phyloP scores from a whole-genome alignment of 2,113 vertebrate genomes.

The Cavia aperea region DNA sequence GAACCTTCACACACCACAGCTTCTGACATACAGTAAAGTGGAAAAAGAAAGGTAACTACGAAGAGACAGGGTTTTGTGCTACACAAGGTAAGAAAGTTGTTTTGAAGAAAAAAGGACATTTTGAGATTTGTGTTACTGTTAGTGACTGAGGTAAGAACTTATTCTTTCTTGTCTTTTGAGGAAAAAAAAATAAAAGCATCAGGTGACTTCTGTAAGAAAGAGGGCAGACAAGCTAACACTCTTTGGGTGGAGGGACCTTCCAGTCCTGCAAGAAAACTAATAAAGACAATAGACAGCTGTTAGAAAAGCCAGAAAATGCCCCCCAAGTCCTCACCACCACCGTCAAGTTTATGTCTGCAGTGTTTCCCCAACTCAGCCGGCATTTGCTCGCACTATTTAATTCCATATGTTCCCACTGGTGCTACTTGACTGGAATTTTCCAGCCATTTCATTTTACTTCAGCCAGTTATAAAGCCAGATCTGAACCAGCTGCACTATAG shows the following conservation, averaged over 20 bases:
- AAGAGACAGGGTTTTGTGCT: background rate
- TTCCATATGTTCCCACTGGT: conserved; percentile 56
- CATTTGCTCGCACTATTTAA: conserved; percentile 60
- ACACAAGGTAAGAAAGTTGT: background rate
- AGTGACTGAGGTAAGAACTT: conserved; percentile 34
- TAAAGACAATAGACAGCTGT: conserved; percentile 60
- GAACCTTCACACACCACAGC: background rate
- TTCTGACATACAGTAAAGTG: background rate
- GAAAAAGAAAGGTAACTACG: background rate
- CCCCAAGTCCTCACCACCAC: conserved; percentile 1
- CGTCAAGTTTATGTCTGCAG: conserved; percentile 39
- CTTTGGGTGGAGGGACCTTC: background rate
- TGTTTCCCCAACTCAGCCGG: conserved; percentile 18
- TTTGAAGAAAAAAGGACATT: background rate
- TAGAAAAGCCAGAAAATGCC: conserved; percentile 38
- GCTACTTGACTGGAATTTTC: conserved; percentile 68
- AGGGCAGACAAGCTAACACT: conserved; percentile 26
- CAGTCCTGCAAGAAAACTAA: conserved; percentile 26
- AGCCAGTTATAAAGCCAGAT: conserved; percentile 62
- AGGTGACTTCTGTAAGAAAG: conserved; percentile 40
- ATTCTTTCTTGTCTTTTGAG: background rate
- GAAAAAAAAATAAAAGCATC: conserved; percentile 20
- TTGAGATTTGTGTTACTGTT: background rate
- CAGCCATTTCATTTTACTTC: conserved; percentile 60
- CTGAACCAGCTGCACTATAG: conserved; percentile 54